phyloP scores from a whole-genome alignment of 2,888 invertebrate species.

The Ophion ventricosus region DNA sequence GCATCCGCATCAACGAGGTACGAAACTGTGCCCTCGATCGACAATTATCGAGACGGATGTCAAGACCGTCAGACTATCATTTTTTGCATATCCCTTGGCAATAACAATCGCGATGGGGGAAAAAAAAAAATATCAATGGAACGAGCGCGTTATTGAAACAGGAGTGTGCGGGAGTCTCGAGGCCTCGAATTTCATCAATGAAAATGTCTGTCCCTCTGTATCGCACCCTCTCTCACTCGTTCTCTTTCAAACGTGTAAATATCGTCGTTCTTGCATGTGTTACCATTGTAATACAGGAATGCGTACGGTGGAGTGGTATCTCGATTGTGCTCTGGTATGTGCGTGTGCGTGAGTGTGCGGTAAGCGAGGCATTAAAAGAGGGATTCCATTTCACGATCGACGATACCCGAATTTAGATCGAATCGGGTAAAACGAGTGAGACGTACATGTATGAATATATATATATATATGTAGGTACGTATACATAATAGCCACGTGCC shows the following conservation, averaged over 20 bases:
- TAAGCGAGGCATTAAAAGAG: slow-evolving; percentile 59
- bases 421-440: slow-evolving; percentile 71
- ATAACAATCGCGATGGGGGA: neutral
- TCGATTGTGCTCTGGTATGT: neutral
- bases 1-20: no score
- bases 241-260: slow-evolving; percentile 14
- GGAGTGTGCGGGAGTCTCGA: slow-evolving; percentile 12
- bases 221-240: slow-evolving; percentile 6
- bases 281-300: slow-evolving; percentile 7
- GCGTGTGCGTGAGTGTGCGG: slow-evolving; percentile 6
- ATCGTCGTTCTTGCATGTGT: slow-evolving; percentile 34
- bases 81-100: neutral
- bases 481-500: slow-evolving; percentile 70
- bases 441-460: slow-evolving; percentile 15
- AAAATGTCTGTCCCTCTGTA: neutral
- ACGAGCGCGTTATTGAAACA: slow-evolving; percentile 39
- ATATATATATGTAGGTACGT: slow-evolving; percentile 21
- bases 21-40: no score
- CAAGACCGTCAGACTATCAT: no score
- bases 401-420: slow-evolving; percentile 79
- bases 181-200: slow-evolving; percentile 51
- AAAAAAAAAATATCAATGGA: slow-evolving; percentile 14
- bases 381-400: slow-evolving; percentile 72
- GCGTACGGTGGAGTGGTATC: neutral
- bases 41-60: no score